Conservation (phyloP, 2,888 invertebrate species). For the Amiota minor region DNA sequence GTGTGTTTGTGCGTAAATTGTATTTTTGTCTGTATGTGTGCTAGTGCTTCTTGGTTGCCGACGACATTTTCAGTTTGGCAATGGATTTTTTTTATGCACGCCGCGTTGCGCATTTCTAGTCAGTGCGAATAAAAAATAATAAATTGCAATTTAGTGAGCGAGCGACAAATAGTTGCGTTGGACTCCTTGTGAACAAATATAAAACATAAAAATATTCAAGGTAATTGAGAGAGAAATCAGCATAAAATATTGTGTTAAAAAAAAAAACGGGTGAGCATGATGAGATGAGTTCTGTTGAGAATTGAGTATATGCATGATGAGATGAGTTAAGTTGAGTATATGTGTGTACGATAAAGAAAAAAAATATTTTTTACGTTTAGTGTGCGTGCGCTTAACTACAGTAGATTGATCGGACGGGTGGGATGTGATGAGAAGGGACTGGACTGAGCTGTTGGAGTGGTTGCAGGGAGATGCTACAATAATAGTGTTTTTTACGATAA, state of each 20-base stretch:
- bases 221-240: conserved; percentile 6
- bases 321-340: too few relatives aligned
- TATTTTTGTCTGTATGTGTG: conserved; percentile 23
- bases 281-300: not conserved
- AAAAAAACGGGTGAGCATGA: conserved; percentile 7
- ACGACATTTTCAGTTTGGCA: conserved; percentile 27
- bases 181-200: not conserved
- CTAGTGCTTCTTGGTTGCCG: conserved; percentile 1
- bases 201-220: conserved; percentile 16
- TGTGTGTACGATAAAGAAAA: too few relatives aligned
- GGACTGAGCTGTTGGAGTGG: too few relatives aligned
- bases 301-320: too few relatives aligned
- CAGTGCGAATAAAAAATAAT: conserved; percentile 10
- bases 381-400: not conserved
- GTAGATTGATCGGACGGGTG: too few relatives aligned
- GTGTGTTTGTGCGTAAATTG: conserved; percentile 34
- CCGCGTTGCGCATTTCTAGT: conserved; percentile 13
- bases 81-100: conserved; percentile 23
- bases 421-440: too few relatives aligned
- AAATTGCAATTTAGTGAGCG: too few relatives aligned
- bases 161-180: not conserved
- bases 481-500: too few relatives aligned
- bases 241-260: not conserved
- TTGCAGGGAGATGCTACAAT: too few relatives aligned
- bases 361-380: not conserved